Percentiles rank a stretch among this genome's conserved stretches.
phyloP scores from a whole-genome alignment of 92 coral and sea anemone genomes.

The Epizoanthus fatuus region DNA sequence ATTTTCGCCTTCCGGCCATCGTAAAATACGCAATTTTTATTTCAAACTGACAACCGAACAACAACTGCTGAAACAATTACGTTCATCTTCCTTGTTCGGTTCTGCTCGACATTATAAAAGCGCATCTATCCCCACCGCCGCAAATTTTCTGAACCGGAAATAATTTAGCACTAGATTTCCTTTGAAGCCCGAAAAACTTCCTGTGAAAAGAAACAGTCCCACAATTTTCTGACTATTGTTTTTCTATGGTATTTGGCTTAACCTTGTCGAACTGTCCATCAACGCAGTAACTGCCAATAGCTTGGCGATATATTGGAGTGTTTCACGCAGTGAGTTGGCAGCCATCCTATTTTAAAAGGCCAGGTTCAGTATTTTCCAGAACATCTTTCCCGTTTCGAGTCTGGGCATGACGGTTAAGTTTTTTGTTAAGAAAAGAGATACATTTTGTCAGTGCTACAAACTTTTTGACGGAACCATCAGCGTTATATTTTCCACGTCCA shows the following conservation, averaged over 20 bases:
- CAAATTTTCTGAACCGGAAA: no score
- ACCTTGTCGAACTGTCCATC: slow-evolving; percentile 38
- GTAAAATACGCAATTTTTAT: no score
- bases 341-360: not conserved
- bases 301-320: not conserved
- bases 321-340: slow-evolving; percentile 12
- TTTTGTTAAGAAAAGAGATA: not conserved
- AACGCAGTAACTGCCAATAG: slow-evolving; percentile 19
- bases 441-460: not conserved
- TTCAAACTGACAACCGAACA: no score
- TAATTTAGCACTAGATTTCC: slow-evolving; percentile 4
- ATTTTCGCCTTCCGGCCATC: no score
- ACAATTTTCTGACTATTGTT: not conserved
- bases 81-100: no score
- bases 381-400: slow-evolving; percentile 39
- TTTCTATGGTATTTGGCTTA: slow-evolving; percentile 26
- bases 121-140: no score
- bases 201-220: slow-evolving; percentile 18
- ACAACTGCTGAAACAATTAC: no score
- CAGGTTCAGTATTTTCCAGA: slow-evolving; percentile 23
- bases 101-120: no score
- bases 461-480: no score
- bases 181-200: slow-evolving; percentile 32
- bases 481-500: no score
- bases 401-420: not conserved